phyloP scores from a whole-genome alignment of 2,797 vertebrate species.

The Lerista edwardsae region DNA sequence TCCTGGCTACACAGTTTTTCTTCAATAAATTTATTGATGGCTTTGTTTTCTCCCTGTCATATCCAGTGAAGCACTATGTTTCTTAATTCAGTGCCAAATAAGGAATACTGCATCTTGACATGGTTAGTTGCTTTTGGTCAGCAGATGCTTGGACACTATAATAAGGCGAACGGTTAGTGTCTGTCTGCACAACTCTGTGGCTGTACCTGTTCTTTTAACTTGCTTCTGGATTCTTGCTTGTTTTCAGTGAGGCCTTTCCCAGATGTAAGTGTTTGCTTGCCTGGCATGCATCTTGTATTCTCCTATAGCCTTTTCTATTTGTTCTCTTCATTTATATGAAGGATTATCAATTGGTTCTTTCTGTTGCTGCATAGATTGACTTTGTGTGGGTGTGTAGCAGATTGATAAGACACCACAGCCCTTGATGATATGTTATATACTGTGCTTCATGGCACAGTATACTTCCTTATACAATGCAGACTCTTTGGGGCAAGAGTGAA shows the following conservation, averaged over 20 bases:
- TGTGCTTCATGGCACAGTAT: slow-evolving; percentile 14
- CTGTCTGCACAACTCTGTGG: slow-evolving; percentile 70
- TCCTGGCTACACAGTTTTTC: slow-evolving; percentile 33
- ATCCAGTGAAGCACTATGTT: slow-evolving; percentile 54
- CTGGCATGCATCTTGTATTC: slow-evolving; percentile 73
- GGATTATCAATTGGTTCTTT: slow-evolving; percentile 79
- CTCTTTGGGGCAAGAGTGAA: background rate
- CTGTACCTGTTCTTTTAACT: slow-evolving; percentile 75
- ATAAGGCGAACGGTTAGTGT: slow-evolving; percentile 76
- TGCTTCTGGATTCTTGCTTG: slow-evolving; percentile 68
- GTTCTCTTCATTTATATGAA: slow-evolving; percentile 56
- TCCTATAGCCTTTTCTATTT: slow-evolving; percentile 54
- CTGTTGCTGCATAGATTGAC: slow-evolving; percentile 77
- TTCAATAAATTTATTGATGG: slow-evolving; percentile 51
- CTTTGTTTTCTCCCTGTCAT: slow-evolving; percentile 36
- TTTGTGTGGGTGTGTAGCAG: background rate
- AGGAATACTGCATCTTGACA: slow-evolving; percentile 76
- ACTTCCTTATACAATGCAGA: background rate
- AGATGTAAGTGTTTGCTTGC: slow-evolving; percentile 70
- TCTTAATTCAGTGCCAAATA: slow-evolving; percentile 62
- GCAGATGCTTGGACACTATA: slow-evolving; percentile 78
- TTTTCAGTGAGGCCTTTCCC: slow-evolving; percentile 63
- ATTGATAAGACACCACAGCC: background rate
- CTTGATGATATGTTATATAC: background rate
- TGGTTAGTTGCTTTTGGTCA: slow-evolving; percentile 68